phyloP scores from a whole-genome alignment of 23 tunicate genomes.

The Oikopleura albicans region DNA sequence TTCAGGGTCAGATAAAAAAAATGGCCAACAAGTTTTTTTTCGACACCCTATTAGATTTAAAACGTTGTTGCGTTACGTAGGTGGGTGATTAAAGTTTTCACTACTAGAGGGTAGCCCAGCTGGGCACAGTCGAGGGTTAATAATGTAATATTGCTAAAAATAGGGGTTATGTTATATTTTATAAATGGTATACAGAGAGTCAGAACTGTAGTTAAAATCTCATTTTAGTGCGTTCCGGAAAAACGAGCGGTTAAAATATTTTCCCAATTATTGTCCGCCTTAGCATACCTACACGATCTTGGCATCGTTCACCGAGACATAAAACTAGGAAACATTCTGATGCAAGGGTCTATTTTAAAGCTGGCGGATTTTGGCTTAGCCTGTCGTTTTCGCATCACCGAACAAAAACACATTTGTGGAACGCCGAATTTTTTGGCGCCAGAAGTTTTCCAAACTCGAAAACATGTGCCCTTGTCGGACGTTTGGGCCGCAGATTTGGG shows the following conservation, averaged over 20 bases:
- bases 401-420: neutral
- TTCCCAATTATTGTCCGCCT: neutral
- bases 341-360: neutral
- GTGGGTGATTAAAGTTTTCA: too few species aligned
- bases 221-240: neutral
- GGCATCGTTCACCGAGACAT: neutral
- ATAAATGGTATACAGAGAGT: too few species aligned
- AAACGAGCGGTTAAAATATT: neutral
- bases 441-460: neutral
- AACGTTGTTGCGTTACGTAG: too few species aligned
- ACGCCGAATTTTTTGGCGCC: neutral
- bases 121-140: too few species aligned
- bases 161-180: too few species aligned
- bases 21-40: too few species aligned
- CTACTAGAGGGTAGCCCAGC: neutral
- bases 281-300: neutral
- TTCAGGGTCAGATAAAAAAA: too few species aligned
- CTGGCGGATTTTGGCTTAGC: neutral
- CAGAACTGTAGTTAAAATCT: too few species aligned
- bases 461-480: neutral
- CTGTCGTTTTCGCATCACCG: neutral
- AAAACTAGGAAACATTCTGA: neutral
- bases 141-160: too few species aligned
- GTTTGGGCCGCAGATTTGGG: neutral
- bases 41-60: too few species aligned